A percentile compares a stretch with the other conserved stretches of the same genome.
Conservation (phyloP, 2,888 invertebrate species). For the Carterocephalus palaemon region DNA sequence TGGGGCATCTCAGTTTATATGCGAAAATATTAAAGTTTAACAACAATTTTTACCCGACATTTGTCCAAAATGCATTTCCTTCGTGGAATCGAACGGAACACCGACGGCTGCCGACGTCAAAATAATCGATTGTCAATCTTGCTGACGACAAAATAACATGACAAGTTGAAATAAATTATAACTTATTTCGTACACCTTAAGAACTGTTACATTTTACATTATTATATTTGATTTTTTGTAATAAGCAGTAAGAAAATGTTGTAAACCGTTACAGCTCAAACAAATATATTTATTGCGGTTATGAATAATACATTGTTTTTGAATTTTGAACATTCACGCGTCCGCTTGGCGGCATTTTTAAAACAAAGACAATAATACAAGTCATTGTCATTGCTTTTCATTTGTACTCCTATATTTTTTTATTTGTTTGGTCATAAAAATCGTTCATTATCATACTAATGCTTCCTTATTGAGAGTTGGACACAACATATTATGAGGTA, state of each 20-base stretch:
- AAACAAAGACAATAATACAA: background rate
- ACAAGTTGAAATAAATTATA: constrained; percentile 7
- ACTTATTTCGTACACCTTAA: constrained; percentile 16
- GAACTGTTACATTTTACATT: constrained; percentile 10
- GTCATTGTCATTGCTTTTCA: constrained; percentile 4
- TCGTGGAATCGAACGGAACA: constrained; percentile 22
- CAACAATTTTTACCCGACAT: background rate
- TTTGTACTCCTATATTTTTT: constrained; percentile 8
- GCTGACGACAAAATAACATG: constrained; percentile 9
- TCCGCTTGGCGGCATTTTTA: constrained; percentile 26
- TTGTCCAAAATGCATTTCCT: constrained; percentile 9
- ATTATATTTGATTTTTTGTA: background rate
- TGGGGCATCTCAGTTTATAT: constrained; percentile 1
- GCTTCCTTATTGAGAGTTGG: constrained; percentile 6
- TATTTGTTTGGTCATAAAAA: background rate
- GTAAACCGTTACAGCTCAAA: constrained; percentile 38
- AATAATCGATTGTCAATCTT: constrained; percentile 6
- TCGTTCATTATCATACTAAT: background rate
- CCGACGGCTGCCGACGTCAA: constrained; percentile 14
- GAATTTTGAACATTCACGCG: constrained; percentile 17
- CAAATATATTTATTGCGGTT: constrained; percentile 52
- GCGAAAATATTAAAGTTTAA: too few relatives aligned
- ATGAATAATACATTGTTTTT: constrained; percentile 37
- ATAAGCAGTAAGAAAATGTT: constrained; percentile 14
- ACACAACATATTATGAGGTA: background rate